These are phyloP conservation scores for Tachuris rubrigastra DNA, from an alignment of 2,113 vertebrate species.

Conservation along the genomic window DNA sequence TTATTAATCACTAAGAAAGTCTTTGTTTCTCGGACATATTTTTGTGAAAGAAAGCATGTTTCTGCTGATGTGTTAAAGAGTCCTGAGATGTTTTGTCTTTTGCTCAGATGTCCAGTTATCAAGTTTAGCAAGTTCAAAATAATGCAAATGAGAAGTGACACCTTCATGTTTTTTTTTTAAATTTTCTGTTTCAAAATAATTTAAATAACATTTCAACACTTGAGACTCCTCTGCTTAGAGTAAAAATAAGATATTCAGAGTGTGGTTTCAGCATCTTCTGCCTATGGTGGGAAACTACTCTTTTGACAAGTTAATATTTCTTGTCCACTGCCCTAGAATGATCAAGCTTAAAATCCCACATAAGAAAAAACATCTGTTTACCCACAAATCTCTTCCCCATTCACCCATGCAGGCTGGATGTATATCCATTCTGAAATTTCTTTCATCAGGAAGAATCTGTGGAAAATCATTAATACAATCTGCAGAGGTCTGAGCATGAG, in stretches of 20 bases:
- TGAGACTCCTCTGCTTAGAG: not conserved
- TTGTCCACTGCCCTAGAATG: not conserved
- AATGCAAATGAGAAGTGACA: not conserved
- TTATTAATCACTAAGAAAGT: not conserved
- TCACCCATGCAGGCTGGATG: not conserved
- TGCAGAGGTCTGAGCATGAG: rapidly evolving
- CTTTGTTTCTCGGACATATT: not conserved
- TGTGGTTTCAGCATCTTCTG: not conserved
- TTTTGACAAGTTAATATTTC: not conserved
- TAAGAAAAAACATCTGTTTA: not conserved
- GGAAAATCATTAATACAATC: not conserved
- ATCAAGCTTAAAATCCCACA: not conserved
- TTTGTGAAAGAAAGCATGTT: not conserved
- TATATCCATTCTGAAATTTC: not conserved
- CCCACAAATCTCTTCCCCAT: not conserved
- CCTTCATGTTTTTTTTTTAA: not conserved
- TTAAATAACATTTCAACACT: not conserved
- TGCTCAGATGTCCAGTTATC: not conserved
- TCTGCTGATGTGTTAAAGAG: not conserved
- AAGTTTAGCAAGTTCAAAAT: not conserved
- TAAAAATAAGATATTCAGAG: not conserved
- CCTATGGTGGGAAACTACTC: not conserved
- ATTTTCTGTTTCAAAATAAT: not conserved
- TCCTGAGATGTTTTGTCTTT: not conserved
- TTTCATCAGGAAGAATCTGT: not conserved